These are phyloP conservation scores for Cryptocephalus moraei DNA, from an alignment of 2,888 invertebrate genomes.

Conservation along the genomic window DNA sequence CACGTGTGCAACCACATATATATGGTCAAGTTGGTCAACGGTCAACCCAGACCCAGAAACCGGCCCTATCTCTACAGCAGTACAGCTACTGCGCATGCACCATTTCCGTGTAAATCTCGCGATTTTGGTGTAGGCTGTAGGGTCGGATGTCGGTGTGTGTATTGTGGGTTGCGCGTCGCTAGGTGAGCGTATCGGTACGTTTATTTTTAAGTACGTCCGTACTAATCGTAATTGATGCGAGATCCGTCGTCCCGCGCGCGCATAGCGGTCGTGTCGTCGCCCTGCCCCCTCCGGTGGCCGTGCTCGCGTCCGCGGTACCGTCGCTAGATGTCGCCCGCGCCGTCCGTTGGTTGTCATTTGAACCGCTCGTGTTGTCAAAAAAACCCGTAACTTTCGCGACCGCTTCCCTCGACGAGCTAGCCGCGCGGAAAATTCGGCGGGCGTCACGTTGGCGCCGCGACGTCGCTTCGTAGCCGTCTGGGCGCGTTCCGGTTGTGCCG, in stretches of 20 bases:
- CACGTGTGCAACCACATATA: no score
- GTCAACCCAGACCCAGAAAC: no score
- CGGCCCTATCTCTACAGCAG: no score
- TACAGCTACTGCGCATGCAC: no score
- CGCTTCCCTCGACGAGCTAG: conserved; percentile 1
- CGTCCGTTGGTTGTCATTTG: conserved; percentile 28
- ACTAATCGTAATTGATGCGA: no score
- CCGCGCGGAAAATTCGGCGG: conserved; percentile 2
- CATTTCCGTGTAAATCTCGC: no score
- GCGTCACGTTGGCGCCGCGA: neutral
- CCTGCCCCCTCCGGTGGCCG: neutral
- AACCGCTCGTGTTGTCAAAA: conserved; percentile 39
- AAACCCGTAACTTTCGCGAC: conserved; percentile 2
- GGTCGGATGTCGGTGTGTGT: no score
- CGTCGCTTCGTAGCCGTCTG: neutral
- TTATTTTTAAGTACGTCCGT: neutral
- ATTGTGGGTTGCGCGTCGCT: no score
- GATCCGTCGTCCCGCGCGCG: neutral
- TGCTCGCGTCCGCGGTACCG: neutral
- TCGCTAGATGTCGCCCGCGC: conserved; percentile 24
- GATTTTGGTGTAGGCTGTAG: no score
- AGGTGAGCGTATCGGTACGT: neutral
- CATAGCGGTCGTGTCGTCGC: neutral
- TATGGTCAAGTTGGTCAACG: no score
- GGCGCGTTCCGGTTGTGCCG: no score